A percentile compares a stretch with the other conserved stretches of the same genome.
These are phyloP conservation scores for Amblyraja radiata DNA, from an alignment of 2,797 vertebrate genomes.

Conservation along the genomic window DNA sequence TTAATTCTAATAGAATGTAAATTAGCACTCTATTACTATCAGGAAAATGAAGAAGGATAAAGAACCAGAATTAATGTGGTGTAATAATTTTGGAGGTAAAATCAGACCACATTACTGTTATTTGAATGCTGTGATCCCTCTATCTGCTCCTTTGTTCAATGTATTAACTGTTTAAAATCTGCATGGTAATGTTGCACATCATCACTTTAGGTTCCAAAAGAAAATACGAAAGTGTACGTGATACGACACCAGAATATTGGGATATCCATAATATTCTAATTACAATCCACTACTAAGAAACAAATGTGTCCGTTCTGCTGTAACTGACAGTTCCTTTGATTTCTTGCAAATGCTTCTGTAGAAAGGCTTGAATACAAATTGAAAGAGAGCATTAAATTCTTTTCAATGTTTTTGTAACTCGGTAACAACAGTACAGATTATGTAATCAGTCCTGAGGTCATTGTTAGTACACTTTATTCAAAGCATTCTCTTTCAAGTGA, in stretches of 20 bases:
- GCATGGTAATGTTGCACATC: background rate
- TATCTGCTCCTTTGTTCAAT: background rate
- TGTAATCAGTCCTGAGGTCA: background rate
- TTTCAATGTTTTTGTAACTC: background rate
- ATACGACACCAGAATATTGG: background rate
- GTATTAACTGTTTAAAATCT: background rate
- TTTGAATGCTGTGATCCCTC: background rate
- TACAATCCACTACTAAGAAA: background rate
- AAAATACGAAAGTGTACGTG: background rate
- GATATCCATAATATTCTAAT: background rate
- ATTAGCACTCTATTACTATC: background rate
- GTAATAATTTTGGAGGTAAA: no score
- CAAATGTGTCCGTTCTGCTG: background rate
- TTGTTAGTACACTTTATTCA: background rate
- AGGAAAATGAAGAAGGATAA: background rate
- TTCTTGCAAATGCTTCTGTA: background rate
- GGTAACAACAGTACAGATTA: background rate
- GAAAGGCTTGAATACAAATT: conserved; percentile 2
- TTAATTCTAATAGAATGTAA: background rate
- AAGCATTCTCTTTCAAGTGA: background rate
- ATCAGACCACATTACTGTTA: background rate
- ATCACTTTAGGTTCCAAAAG: background rate
- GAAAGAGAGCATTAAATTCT: background rate
- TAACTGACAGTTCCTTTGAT: background rate
- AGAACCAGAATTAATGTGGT: background rate